A percentile compares a stretch with the other conserved stretches of the same genome.
Evolutionary conservation across 1,140 invertebrate species (phyloP).

Genomic region (Pectinophora gossypiella): DNA sequence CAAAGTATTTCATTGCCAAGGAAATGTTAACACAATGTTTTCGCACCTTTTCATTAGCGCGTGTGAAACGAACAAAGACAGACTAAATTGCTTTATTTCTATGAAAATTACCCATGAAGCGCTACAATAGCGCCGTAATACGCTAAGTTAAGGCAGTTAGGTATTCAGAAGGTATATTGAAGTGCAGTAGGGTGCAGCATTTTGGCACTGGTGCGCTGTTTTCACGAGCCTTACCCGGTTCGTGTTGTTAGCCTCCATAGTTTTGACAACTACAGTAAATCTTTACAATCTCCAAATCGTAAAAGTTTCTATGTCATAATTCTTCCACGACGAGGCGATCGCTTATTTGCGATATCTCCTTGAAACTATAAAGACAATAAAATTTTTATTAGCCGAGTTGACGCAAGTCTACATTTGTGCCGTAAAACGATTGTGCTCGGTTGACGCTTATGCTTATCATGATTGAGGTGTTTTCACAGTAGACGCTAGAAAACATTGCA

Average conservation of each 20-base stretch:
- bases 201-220: conserved; percentile 23
- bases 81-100: background rate
- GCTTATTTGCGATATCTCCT: conserved; percentile 63
- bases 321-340: conserved; percentile 44
- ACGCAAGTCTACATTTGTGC: background rate
- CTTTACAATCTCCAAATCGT: conserved; percentile 37
- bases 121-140: background rate
- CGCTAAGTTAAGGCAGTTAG: background rate
- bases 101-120: background rate
- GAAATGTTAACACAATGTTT: conserved; percentile 1
- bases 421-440: conserved; percentile 1
- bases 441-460: background rate
- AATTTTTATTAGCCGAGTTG: conserved; percentile 16
- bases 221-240: conserved; percentile 58
- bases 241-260: conserved; percentile 54
- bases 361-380: conserved; percentile 69
- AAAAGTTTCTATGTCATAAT: conserved; percentile 53
- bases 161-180: conserved; percentile 2
- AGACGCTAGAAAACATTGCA: background rate
- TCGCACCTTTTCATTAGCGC: background rate
- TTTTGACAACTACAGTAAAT: conserved; percentile 25
- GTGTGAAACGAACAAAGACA: background rate
- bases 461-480: background rate
- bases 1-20: background rate
- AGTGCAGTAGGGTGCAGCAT: conserved; percentile 14